These are phyloP conservation scores for Byasa hedistus DNA, from an alignment of 2,888 invertebrate genomes.

Conservation along the genomic window DNA sequence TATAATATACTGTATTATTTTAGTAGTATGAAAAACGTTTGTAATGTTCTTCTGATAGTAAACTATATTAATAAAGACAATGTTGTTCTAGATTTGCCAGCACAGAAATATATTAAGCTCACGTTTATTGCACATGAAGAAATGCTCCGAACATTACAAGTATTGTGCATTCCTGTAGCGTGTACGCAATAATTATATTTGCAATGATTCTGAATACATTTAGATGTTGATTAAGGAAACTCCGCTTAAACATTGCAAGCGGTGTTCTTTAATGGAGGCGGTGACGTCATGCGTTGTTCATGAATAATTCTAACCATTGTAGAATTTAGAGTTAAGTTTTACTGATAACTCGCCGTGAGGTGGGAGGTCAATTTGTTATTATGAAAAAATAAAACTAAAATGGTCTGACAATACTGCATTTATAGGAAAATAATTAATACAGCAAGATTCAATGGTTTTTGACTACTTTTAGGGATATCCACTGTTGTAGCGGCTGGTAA, in stretches of 20 bases:
- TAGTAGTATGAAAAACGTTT: too few relatives aligned
- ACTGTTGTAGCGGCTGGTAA: too few relatives aligned
- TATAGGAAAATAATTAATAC: not conserved
- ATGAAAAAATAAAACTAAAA: conserved; percentile 27
- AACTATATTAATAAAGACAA: too few relatives aligned
- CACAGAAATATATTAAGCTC: too few relatives aligned
- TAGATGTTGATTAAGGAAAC: conserved; percentile 28
- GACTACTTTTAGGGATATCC: not conserved
- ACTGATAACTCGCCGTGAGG: conserved; percentile 34
- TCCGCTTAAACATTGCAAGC: conserved; percentile 24
- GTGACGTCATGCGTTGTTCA: conserved; percentile 31
- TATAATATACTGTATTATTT: too few relatives aligned
- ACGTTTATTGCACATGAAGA: conserved; percentile 14
- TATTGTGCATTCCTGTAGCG: conserved; percentile 14
- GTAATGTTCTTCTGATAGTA: too few relatives aligned
- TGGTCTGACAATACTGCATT: not conserved
- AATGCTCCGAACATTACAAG: conserved; percentile 10
- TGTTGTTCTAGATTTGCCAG: not conserved
- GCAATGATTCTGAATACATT: conserved; percentile 22
- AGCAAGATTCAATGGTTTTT: not conserved
- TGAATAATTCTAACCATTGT: conserved; percentile 30
- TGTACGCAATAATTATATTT: conserved; percentile 26
- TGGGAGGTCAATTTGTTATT: conserved; percentile 34
- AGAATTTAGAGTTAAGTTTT: conserved; percentile 34
- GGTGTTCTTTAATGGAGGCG: conserved; percentile 32